phyloP scores from a whole-genome alignment of 2,888 invertebrate species.

The Diaperis boleti region DNA sequence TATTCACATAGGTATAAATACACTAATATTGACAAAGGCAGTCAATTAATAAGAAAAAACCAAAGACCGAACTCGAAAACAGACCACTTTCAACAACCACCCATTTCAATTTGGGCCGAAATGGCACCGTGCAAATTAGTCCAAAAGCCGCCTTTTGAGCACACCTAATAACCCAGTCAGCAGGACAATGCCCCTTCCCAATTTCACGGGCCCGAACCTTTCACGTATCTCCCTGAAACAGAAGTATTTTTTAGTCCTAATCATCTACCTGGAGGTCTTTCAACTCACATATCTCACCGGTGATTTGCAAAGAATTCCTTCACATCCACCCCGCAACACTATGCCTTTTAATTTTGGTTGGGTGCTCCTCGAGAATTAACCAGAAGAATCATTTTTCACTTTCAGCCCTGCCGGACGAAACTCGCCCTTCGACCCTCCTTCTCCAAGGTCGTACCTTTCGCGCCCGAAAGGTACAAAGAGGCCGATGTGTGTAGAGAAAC shows the following conservation, averaged over 20 bases:
- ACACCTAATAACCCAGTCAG: conserved; percentile 32
- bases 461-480: conserved; percentile 35
- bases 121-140: conserved; percentile 13
- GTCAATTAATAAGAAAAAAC: no score
- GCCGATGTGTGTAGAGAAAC: conserved; percentile 22
- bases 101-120: conserved; percentile 13
- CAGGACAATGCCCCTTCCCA: conserved; percentile 37
- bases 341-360: conserved; percentile 42
- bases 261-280: conserved; percentile 43
- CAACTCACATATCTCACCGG: conserved; percentile 37
- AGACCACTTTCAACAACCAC: no score
- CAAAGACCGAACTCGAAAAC: no score
- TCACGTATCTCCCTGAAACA: conserved; percentile 28
- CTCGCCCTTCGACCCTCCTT: conserved; percentile 9
- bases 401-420: conserved; percentile 12
- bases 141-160: conserved; percentile 2
- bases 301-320: conserved; percentile 31
- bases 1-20: no score
- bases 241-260: conserved; percentile 37
- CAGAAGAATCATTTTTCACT: conserved; percentile 41
- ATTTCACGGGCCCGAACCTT: conserved; percentile 16
- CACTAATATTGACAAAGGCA: no score
- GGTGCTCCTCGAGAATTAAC: conserved; percentile 25
- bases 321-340: conserved; percentile 10
- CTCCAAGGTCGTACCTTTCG: not conserved